phyloP scores from a whole-genome alignment of 1,140 invertebrate genomes.

The Apis laboriosa region DNA sequence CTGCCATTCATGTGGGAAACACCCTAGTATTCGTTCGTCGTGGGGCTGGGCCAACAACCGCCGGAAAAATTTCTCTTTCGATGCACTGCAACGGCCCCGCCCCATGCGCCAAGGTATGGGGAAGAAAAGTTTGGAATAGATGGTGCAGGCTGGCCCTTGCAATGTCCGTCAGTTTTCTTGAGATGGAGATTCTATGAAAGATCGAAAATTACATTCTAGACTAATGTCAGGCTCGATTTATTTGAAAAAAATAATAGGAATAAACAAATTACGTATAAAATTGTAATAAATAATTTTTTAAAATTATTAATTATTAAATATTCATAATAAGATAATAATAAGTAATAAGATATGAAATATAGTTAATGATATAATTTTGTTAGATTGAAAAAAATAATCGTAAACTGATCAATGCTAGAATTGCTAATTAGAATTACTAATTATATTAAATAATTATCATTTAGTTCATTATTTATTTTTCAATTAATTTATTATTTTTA shows the following conservation, averaged over 20 bases:
- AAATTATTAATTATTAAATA: not conserved
- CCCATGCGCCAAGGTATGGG: slow-evolving; percentile 16
- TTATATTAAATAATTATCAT: not conserved
- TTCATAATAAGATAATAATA: no score
- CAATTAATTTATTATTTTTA: not conserved
- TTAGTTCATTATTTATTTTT: not conserved
- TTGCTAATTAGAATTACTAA: not conserved
- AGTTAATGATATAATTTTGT: not conserved
- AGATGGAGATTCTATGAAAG: not conserved
- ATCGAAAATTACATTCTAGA: not conserved
- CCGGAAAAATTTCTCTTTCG: slow-evolving; percentile 48
- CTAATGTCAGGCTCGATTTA: not conserved
- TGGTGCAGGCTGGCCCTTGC: not conserved
- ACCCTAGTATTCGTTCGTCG: slow-evolving; percentile 27
- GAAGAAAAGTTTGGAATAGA: slow-evolving; percentile 23
- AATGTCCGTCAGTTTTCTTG: slow-evolving; percentile 9
- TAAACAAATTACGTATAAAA: not conserved
- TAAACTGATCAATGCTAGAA: not conserved
- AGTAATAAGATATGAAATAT: not conserved
- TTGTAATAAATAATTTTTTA: not conserved
- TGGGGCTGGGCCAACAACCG: slow-evolving; percentile 45
- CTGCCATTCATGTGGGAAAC: slow-evolving; percentile 52
- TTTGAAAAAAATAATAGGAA: not conserved
- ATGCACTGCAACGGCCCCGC: slow-evolving; percentile 48
- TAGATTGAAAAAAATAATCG: not conserved